Base-by-base conservation (phyloP, 2,113 vertebrate species). In the Calyptommatus sinebrachiatus region DNA sequence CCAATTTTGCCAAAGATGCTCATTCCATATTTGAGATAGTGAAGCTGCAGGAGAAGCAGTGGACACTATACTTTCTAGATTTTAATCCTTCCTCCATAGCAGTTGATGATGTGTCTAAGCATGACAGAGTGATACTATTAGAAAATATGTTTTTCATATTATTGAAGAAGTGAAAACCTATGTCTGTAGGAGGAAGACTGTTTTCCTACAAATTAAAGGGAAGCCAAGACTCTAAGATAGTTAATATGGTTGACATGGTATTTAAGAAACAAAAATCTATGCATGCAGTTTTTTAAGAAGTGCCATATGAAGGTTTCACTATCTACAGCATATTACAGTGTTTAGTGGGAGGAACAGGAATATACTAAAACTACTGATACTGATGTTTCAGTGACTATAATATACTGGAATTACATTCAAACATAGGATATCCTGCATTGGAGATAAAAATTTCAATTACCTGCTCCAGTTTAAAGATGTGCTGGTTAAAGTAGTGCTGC, bases 401-500 rank as follows among this genome's bases (percentile, higher is more conserved):
- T 61, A 28, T 45, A 48, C 1, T 5, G 20, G 48, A 63, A 62
- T 7, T 22, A 24, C 20, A 62, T 62, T 62, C 35, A 41, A 41
- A 41, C 35, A 2, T 41, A 41, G 35, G 35, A 60, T 61, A 28
- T 45, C n/a, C 1, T 5, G 20, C 22, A 63, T 57, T 18, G 53
- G 31, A 3, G 69, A 46, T 35, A 8, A 57, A 11, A 31, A 45
- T 71, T 66, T 87, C 76, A 81, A 77, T 91, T 83, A 99, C 98
- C 90, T 99, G 98, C 74, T 99, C 98, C 20, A 99, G 93, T 84
- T 99, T 99, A 90, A 99, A 99, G 88, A 98, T 99, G 94, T 99
- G 98, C 78, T 98, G 98, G 93, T 99, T 99, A 89, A 99, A 99
- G 92, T 99, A 99, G 92, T 99, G 97, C 90, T 99, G 98, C 72